Conservation (phyloP, 2,797 vertebrate genomes). For the Tokudaia tokunoshimensis region DNA sequence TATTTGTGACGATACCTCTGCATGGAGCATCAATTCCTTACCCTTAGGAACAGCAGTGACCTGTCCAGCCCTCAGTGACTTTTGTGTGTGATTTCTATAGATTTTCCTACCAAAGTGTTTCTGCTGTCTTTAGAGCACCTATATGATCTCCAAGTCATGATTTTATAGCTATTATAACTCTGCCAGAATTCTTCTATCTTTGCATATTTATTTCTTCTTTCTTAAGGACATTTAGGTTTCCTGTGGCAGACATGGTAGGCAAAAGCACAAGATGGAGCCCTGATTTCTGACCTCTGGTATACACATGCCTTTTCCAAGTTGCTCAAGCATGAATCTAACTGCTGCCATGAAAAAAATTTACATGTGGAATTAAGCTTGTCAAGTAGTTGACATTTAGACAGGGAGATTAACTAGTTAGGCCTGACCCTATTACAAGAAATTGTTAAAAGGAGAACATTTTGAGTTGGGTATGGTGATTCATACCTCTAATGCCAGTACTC, state of each 20-base stretch:
- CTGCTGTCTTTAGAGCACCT: neutral
- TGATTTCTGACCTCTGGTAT: neutral
- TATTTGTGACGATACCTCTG: neutral
- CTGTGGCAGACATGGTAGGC: neutral
- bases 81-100: neutral
- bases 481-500: neutral
- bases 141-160: neutral
- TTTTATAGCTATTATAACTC: neutral
- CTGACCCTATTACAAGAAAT: slow-evolving; percentile 35
- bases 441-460: slow-evolving; percentile 28
- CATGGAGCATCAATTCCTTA: neutral
- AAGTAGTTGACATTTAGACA: slow-evolving; percentile 53
- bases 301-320: neutral
- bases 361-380: slow-evolving; percentile 54
- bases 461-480: neutral
- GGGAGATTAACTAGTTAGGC: neutral
- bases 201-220: slow-evolving; percentile 9
- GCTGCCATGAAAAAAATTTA: slow-evolving; percentile 33
- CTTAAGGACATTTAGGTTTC: slow-evolving; percentile 18
- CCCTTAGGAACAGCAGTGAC: neutral
- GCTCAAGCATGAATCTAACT: slow-evolving; percentile 10
- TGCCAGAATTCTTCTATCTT: neutral
- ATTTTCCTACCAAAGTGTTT: slow-evolving; percentile 16
- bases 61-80: neutral
- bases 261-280: slow-evolving; percentile 8